Evolutionary conservation across 2,888 invertebrate genomes (phyloP).

Genomic region (Limnephilus marmoratus): DNA sequence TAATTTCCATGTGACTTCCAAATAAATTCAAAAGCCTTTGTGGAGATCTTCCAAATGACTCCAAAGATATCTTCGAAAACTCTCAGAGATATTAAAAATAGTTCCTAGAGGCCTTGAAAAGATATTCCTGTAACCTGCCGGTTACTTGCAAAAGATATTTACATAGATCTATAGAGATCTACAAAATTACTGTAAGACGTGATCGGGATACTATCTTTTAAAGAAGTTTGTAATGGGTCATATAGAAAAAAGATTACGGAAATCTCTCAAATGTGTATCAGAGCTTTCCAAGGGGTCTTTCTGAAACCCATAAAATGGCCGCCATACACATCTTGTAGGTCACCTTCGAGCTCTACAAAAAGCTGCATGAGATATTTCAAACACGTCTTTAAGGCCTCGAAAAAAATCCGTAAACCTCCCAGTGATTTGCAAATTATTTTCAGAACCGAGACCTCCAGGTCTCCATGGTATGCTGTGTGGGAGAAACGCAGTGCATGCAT

Average conservation of each 20-base stretch:
- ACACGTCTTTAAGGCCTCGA: background rate
- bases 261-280: background rate
- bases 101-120: too few relatives aligned
- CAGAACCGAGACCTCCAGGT: background rate
- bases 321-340: too few relatives aligned
- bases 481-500: conserved; percentile 8
- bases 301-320: too few relatives aligned
- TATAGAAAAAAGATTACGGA: background rate
- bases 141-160: background rate
- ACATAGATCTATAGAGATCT: background rate
- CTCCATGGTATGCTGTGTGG: background rate
- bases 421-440: background rate
- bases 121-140: too few relatives aligned
- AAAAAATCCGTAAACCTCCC: background rate
- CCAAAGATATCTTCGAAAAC: background rate
- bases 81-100: background rate
- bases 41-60: too few relatives aligned
- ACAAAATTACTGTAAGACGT: background rate
- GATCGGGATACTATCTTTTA: too few relatives aligned
- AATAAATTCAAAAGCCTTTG: too few relatives aligned
- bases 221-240: too few relatives aligned
- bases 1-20: too few relatives aligned
- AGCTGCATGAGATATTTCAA: background rate
- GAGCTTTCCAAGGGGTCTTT: too few relatives aligned
- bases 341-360: background rate